These are phyloP conservation scores for Teleopsis dalmanni DNA, from an alignment of 1,140 invertebrate species.

Conservation along the genomic window DNA sequence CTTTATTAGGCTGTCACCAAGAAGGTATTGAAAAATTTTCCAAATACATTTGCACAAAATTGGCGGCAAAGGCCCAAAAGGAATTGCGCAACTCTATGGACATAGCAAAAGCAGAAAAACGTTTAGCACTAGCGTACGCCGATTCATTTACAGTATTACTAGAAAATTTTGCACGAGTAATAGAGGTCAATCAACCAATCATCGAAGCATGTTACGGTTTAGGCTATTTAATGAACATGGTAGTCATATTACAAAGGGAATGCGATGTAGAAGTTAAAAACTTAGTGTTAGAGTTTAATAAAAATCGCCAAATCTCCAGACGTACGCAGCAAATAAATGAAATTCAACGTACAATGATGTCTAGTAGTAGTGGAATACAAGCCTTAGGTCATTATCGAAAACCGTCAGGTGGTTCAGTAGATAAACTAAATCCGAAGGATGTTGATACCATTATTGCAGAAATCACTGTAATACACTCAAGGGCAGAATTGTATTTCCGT, in stretches of 20 bases:
- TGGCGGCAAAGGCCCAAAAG: slow-evolving; percentile 66
- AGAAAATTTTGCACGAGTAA: slow-evolving; percentile 78
- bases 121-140: slow-evolving; percentile 69
- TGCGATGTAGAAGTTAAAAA: slow-evolving; percentile 69
- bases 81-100: slow-evolving; percentile 59
- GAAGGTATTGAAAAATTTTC: slow-evolving; percentile 89
- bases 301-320: slow-evolving; percentile 61
- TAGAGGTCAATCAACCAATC: slow-evolving; percentile 88
- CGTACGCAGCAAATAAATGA: slow-evolving; percentile 60
- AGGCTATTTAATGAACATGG: slow-evolving; percentile 63
- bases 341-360: slow-evolving; percentile 43
- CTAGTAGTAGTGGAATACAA: slow-evolving; percentile 24
- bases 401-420: slow-evolving; percentile 44
- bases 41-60: slow-evolving; percentile 78
- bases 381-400: slow-evolving; percentile 40
- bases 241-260: slow-evolving; percentile 73
- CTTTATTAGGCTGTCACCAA: slow-evolving; percentile 83
- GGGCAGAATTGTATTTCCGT: slow-evolving; percentile 82
- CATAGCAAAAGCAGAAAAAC: slow-evolving; percentile 59
- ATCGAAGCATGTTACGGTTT: slow-evolving; percentile 92
- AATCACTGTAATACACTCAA: slow-evolving; percentile 83
- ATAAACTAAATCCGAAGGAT: slow-evolving; percentile 72
- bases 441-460: slow-evolving; percentile 85
- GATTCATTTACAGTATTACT: slow-evolving; percentile 78
- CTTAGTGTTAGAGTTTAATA: slow-evolving; percentile 71